Conservation (phyloP, 2,888 invertebrate species). For the Epicampocera succincta region DNA sequence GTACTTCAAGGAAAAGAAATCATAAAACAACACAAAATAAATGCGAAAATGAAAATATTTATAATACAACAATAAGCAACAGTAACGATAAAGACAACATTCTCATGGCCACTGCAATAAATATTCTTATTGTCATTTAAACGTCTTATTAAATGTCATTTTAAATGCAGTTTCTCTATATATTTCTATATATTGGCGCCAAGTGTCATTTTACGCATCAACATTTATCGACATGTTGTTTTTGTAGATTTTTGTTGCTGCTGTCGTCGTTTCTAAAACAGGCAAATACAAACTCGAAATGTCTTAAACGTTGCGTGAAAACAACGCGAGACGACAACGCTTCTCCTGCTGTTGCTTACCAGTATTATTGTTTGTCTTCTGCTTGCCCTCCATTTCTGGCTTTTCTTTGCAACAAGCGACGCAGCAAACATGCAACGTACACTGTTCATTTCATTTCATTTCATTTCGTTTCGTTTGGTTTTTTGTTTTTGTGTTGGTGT, state of each 20-base stretch:
- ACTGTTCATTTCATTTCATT: conserved; percentile 3
- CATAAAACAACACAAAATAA: conserved; percentile 21
- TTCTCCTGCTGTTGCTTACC: conserved; percentile 26
- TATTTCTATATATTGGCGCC: conserved; percentile 74
- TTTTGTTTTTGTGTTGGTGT: no score
- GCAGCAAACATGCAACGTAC: conserved; percentile 41
- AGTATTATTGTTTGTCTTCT: background rate
- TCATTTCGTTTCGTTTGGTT: no score
- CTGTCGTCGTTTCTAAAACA: conserved; percentile 19
- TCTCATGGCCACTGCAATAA: conserved; percentile 68
- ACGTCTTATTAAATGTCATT: conserved; percentile 74
- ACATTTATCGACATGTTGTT: conserved; percentile 66
- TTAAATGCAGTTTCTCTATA: conserved; percentile 71
- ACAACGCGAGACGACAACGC: conserved; percentile 64
- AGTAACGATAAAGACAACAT: conserved; percentile 56
- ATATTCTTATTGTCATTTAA: conserved; percentile 73
- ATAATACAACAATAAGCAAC: conserved; percentile 31
- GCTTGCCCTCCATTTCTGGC: no score
- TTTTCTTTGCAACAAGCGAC: conserved; percentile 20
- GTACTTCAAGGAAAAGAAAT: conserved; percentile 9
- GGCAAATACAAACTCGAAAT: conserved; percentile 54
- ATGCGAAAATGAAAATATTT: conserved; percentile 31
- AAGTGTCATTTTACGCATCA: conserved; percentile 74
- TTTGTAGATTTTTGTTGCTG: conserved; percentile 41
- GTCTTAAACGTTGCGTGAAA: conserved; percentile 70